Evolutionary conservation across 1,140 invertebrate genomes (phyloP).

Genomic region (Tetraneura akinire): DNA sequence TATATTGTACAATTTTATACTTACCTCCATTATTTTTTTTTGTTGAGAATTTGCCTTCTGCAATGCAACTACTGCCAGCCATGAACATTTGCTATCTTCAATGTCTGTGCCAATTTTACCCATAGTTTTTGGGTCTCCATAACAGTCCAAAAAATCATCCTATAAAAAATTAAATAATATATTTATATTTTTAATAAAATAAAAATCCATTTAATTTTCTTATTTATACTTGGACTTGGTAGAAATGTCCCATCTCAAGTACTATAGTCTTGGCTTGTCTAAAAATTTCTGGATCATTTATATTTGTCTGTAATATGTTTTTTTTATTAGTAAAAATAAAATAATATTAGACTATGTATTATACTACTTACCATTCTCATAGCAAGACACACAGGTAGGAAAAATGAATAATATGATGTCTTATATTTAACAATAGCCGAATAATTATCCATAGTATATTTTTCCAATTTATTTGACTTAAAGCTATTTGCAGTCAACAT

Average conservation of each 20-base stretch:
- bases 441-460: constrained; percentile 86
- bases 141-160: constrained; percentile 95
- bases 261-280: constrained; percentile 84
- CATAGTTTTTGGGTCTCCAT: constrained; percentile 78
- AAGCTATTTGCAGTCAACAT: constrained; percentile 63
- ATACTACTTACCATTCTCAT: constrained; percentile 82
- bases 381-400: constrained; percentile 84
- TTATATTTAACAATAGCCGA: constrained; percentile 92
- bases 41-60: constrained; percentile 76
- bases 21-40: constrained; percentile 70
- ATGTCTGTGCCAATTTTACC: constrained; percentile 92
- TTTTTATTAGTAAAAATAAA: too few relatives aligned
- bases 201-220: constrained; percentile 15
- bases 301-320: constrained; percentile 64
- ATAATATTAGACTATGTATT: too few relatives aligned
- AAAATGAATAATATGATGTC: constrained; percentile 92
- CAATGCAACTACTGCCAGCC: constrained; percentile 88
- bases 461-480: constrained; percentile 65
- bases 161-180: constrained; percentile 59
- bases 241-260: constrained; percentile 94
- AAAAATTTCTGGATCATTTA: constrained; percentile 78
- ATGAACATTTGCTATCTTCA: constrained; percentile 93
- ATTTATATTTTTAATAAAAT: background rate
- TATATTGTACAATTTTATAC: background rate
- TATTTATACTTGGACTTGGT: constrained; percentile 81